Percentiles rank a stretch among this genome's conserved stretches.
Conservation (phyloP, 2,113 vertebrate genomes). For the Rynchops niger region DNA sequence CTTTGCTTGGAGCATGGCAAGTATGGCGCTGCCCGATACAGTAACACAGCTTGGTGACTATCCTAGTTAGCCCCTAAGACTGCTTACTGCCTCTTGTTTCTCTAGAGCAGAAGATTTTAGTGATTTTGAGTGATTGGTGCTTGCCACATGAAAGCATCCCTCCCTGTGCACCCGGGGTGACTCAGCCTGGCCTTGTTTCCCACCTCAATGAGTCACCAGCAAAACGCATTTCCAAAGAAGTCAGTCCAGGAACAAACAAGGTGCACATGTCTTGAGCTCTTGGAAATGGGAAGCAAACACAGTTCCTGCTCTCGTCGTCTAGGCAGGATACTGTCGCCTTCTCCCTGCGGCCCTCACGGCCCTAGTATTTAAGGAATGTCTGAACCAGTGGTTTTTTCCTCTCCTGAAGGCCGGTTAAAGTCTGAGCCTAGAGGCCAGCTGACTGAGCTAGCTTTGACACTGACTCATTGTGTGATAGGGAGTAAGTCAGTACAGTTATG, state of each 20-base stretch:
- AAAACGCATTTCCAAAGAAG: background rate
- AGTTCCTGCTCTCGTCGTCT: background rate
- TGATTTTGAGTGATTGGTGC: background rate
- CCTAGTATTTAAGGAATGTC: background rate
- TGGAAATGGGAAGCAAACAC: background rate
- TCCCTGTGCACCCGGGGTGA: fast-evolving
- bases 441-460: background rate
- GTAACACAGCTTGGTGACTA: background rate
- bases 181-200: background rate
- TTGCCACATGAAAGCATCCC: background rate
- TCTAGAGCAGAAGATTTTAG: background rate
- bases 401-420: background rate
- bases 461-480: background rate
- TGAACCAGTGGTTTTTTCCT: background rate
- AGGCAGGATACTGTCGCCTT: constrained; percentile 3
- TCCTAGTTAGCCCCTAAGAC: background rate
- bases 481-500: background rate
- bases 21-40: background rate
- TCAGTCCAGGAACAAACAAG: background rate
- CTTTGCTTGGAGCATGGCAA: background rate
- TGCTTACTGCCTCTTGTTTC: background rate
- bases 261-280: background rate
- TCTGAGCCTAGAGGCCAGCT: background rate
- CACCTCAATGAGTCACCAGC: background rate
- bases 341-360: background rate